Conservation (phyloP, 2,113 vertebrate species). For the Suricata suricatta region DNA sequence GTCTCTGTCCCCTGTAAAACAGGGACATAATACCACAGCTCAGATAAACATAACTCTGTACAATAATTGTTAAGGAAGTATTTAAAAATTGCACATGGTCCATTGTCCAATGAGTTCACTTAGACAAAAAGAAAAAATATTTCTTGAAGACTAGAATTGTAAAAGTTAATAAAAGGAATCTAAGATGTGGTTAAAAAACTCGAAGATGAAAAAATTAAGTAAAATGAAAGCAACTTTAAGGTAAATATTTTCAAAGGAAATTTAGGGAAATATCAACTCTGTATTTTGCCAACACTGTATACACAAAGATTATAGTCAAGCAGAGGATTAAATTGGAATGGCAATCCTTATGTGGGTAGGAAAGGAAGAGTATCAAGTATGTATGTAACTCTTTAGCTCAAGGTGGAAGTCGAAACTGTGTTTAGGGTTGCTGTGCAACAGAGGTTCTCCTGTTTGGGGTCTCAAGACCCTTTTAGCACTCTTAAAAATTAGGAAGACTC, state of each 20-base stretch:
- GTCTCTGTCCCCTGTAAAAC: background rate
- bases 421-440: background rate
- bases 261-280: background rate
- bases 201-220: background rate
- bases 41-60: background rate
- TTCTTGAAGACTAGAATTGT: background rate
- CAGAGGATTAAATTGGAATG: background rate
- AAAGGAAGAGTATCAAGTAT: background rate
- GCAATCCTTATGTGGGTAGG: no score
- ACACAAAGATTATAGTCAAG: background rate
- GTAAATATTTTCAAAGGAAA: background rate
- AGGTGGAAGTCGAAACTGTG: background rate
- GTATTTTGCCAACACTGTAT: background rate
- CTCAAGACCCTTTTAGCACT: background rate
- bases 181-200: background rate
- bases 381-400: background rate
- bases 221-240: background rate
- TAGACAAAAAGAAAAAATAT: background rate
- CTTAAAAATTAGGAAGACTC: slow-evolving; percentile 10
- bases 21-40: background rate
- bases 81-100: background rate
- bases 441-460: background rate
- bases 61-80: background rate
- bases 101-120: background rate
- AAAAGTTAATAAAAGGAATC: background rate